Conservation (phyloP, 35 echinoderm and acorn worm species). For the Diadema setosum region DNA sequence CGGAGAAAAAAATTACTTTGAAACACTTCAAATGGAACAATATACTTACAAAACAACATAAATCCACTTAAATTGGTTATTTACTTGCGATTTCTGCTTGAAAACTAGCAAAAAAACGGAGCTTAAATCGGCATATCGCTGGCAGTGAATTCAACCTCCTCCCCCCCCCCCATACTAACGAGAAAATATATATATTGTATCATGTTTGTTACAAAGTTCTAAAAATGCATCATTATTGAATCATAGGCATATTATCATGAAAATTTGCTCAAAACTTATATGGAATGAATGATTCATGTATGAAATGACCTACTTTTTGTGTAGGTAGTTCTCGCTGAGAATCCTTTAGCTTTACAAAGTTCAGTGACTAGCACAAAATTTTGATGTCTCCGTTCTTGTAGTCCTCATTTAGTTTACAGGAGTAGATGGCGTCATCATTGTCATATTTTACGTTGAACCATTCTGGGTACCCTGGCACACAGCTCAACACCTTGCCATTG, state of each 20-base stretch:
- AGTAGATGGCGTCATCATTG: constrained; percentile 29
- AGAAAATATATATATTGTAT: background rate
- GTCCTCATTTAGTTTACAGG: constrained; percentile 29
- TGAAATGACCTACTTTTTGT: background rate
- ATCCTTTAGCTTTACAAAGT: background rate
- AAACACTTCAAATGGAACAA: too few species aligned
- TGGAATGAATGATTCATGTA: background rate
- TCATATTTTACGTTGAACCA: constrained; percentile 42
- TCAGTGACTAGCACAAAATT: background rate
- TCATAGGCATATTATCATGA: background rate
- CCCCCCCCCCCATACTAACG: too few species aligned
- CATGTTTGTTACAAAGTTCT: background rate
- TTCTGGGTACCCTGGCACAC: constrained; percentile 25
- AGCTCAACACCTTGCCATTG: constrained; percentile 43
- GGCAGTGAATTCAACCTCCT: too few species aligned
- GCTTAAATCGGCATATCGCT: too few species aligned
- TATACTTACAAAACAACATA: too few species aligned
- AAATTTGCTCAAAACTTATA: background rate
- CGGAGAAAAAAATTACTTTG: too few species aligned
- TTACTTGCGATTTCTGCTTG: too few species aligned
- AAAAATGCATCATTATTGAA: background rate
- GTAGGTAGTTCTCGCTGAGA: background rate
- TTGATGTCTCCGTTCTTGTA: constrained; percentile 4
- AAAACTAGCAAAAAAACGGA: too few species aligned
- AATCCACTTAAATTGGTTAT: too few species aligned